Base-by-base conservation (phyloP, 2,113 vertebrate genomes). In the Platycercus adscitus region DNA sequence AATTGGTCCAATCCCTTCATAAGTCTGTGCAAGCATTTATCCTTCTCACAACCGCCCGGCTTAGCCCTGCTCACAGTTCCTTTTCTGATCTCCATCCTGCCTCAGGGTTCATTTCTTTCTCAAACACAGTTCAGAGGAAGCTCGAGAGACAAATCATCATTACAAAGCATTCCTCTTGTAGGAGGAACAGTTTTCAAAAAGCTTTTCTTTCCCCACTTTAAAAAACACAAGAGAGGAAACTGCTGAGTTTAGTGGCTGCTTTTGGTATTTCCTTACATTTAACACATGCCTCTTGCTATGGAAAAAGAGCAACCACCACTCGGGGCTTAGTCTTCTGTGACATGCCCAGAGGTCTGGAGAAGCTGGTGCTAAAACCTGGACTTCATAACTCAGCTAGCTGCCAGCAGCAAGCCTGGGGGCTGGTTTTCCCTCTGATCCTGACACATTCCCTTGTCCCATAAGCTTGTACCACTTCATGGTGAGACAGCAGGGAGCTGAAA, bases 21-120 rank as follows among this genome's bases (percentile, higher is more conserved):
- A 68, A 58, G 55, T 16, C 47, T 8, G 0, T n/a, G 47, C 24
- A 37, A 60, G 52, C 4, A 0, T 81, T 93, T 73, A 58, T 91
- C 61, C 88, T 89, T 73, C 10, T 2, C 52, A 44, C 35, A 85
- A 23, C 33, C 3, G 61, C 46, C 29, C 33, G 53, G 23, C 53
- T 89, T 82, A 70, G 90, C 68, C 4, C 53, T 2, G 10, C 75
- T 81, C 9, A 13, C 4, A 0, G 17, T 78, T 89, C 60, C 28
- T 50, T 87, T 94, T 60, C 61, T 6, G 2, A 73, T 89, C 73
- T 75, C 8, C 0, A 24, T 63, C 37, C 70, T 35, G 73, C 92
- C 96, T 89, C n/a, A 1, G 94, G 90, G 71, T 61, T 90, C 37
- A 88, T 95, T 93, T 91, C 80, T 93, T 81, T 52, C 86, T 88